Base-by-base conservation (phyloP, 2,113 vertebrate species). In the Colistium nudipinnis region DNA sequence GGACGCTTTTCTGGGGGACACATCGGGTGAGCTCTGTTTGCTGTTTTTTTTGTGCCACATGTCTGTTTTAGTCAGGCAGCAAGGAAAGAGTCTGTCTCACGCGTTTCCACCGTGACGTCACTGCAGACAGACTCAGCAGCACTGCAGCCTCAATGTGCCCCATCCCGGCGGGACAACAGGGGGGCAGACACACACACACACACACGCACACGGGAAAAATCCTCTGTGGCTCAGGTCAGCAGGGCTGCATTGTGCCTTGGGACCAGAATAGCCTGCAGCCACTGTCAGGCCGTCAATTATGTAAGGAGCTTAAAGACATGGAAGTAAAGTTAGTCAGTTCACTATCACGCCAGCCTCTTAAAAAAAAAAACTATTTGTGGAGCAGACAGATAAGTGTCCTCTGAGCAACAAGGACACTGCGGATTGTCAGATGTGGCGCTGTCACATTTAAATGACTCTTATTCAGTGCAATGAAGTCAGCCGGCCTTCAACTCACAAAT, bases 41-140 rank as follows among this genome's bases (percentile, higher is more conserved):
- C n/a, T n/a, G n/a, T 4, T 45, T 19, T 3, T 22, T 8, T n/a
- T 11, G 4, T 8, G 43, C 43, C 43, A 45, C 43, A 45, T 45
- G 43, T 20, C 43, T 22, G 3, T 22, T 10, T 22, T 2, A 12
- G n/a, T 45, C 43, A 45, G 13, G 39, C 39, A 12, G 19, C 19
- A 45, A n/a, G n/a, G n/a, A n/a, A n/a, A n/a, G n/a, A n/a, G n/a
- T n/a, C n/a, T n/a, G n/a, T n/a, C n/a, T n/a, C n/a, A n/a, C n/a
- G n/a, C n/a, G 14, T 78, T 78, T 67, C 64, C 75, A 53, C 13
- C 36, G 1, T 70, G 59, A 33, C 70, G 67, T 76, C 85, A 84
- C 30, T 24, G 65, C 48, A 35, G 61, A 36, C 24, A 20, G 22
- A 67, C 20, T 35, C 31, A 20, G 7, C 41, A 9, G 41, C n/a